These are phyloP conservation scores for Scolopax bukidnonensis DNA, from an alignment of 2,797 vertebrate species.

Conservation along the genomic window DNA sequence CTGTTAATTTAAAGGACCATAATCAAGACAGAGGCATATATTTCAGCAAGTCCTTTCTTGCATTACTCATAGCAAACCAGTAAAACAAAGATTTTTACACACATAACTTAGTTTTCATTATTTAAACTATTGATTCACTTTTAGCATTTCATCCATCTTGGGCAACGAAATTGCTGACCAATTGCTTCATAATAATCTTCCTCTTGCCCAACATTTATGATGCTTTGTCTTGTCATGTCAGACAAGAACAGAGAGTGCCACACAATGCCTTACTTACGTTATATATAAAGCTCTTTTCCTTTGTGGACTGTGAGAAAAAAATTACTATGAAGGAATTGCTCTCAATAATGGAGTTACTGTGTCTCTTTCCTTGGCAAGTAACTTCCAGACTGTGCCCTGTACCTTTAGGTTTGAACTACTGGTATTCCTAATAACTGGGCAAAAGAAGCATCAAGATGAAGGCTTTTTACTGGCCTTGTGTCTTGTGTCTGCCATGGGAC, in stretches of 20 bases:
- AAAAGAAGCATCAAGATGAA: neutral
- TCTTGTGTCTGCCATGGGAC: neutral
- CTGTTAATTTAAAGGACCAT: neutral
- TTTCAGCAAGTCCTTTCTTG: neutral
- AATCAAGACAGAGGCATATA: conserved; percentile 2
- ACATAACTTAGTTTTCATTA: conserved; percentile 3
- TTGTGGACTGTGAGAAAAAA: neutral
- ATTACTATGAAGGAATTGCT: neutral
- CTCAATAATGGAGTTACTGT: neutral
- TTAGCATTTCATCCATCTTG: neutral
- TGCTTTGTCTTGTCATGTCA: neutral
- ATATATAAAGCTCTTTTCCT: neutral
- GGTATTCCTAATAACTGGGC: neutral
- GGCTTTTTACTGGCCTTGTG: neutral
- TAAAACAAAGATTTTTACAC: neutral
- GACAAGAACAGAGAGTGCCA: neutral
- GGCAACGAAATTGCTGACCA: neutral
- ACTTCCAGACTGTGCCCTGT: neutral
- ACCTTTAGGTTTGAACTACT: neutral
- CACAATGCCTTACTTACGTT: neutral
- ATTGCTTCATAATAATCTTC: neutral
- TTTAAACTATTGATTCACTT: conserved; percentile 19
- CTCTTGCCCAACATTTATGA: neutral
- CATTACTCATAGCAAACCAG: neutral
- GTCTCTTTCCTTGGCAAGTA: neutral